A percentile compares a stretch with the other conserved stretches of the same genome.
Conservation (phyloP, 1,140 invertebrate genomes). For the Himalopsyche phryganea region DNA sequence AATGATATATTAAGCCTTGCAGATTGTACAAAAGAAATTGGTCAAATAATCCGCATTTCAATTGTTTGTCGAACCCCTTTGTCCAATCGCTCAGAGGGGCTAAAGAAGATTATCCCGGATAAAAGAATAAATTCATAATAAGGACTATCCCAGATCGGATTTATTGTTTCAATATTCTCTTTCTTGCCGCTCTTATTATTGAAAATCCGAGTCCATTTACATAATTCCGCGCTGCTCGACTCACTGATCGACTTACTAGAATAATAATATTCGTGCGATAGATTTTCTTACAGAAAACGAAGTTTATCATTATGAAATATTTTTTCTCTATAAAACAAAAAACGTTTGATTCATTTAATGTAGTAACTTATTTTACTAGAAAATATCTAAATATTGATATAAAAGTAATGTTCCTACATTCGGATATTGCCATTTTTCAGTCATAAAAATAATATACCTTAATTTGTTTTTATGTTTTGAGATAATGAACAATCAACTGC, state of each 20-base stretch:
- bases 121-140: conserved; percentile 6
- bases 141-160: background rate
- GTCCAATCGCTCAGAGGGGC: conserved; percentile 1
- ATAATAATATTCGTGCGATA: conserved; percentile 2
- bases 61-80: background rate
- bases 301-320: no score
- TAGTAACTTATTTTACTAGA: no score
- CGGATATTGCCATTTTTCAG: no score
- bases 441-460: no score
- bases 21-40: conserved; percentile 7
- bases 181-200: background rate
- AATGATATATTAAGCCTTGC: background rate
- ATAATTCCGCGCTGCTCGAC: conserved; percentile 4
- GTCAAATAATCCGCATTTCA: conserved; percentile 6
- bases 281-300: no score
- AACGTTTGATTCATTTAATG: no score
- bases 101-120: conserved; percentile 1
- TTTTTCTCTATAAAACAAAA: no score
- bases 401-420: no score
- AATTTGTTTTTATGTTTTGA: no score
- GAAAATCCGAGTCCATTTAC: conserved; percentile 1
- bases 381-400: no score
- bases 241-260: conserved; percentile 7
- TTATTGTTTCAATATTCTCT: conserved; percentile 5
- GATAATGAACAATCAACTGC: no score